Conservation (phyloP, 2,113 vertebrate genomes). For the Dicrurus megarhynchus region DNA sequence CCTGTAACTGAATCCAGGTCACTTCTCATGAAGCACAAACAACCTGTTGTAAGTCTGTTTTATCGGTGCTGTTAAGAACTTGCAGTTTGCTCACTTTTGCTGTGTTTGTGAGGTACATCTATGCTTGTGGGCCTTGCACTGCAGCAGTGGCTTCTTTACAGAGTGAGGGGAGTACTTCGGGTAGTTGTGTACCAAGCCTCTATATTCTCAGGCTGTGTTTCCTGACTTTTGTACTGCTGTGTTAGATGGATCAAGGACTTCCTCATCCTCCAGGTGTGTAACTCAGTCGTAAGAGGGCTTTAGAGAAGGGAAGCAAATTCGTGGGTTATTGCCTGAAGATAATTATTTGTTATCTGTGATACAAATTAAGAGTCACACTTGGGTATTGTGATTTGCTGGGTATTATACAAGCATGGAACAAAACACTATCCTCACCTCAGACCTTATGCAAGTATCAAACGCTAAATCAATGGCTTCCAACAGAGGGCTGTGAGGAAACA, state of each 20-base stretch:
- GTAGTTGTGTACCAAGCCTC: neutral
- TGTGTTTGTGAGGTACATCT: neutral
- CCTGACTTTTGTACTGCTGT: neutral
- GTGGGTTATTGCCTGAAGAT: neutral
- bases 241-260: neutral
- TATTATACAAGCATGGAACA: neutral
- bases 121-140: neutral
- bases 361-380: neutral
- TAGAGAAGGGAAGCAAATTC: neutral
- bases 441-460: neutral
- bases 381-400: neutral
- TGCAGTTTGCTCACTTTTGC: neutral
- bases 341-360: neutral
- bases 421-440: neutral
- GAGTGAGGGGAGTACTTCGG: neutral
- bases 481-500: neutral
- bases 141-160: neutral
- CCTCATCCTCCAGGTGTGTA: neutral
- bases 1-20: neutral
- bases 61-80: neutral
- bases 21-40: neutral
- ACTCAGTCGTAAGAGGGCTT: neutral
- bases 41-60: neutral
- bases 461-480: neutral
- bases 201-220: neutral